phyloP scores from a whole-genome alignment of 2,888 invertebrate species.

The Rhynchonema sp. region DNA sequence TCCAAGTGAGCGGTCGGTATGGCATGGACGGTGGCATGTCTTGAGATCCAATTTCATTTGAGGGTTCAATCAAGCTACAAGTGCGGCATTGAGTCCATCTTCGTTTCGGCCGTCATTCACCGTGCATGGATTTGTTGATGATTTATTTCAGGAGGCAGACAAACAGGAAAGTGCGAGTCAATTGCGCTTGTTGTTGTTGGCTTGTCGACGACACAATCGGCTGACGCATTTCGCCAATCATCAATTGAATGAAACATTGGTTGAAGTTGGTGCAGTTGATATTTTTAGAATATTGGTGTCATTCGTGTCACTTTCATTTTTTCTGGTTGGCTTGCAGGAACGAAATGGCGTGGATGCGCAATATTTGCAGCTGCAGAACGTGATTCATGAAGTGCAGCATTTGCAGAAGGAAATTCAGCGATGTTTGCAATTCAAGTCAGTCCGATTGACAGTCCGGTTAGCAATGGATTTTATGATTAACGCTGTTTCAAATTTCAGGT shows the following conservation, averaged over 20 bases:
- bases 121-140: neutral
- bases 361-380: conserved; percentile 70
- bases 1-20: too few species aligned
- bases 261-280: too few species aligned
- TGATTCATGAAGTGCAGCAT: conserved; percentile 79
- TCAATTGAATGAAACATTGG: neutral
- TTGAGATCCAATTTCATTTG: too few species aligned
- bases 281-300: too few species aligned
- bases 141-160: neutral
- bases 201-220: neutral
- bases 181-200: neutral
- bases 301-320: too few species aligned
- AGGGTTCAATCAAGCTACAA: too few species aligned
- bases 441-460: neutral
- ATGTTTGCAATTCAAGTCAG: conserved; percentile 71
- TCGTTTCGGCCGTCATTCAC: too few species aligned
- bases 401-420: conserved; percentile 80
- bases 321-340: neutral
- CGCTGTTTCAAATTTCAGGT: too few species aligned
- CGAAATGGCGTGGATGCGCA: conserved; percentile 51
- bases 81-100: too few species aligned
- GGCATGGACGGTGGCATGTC: too few species aligned
- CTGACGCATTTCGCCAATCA: neutral
- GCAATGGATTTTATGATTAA: neutral
- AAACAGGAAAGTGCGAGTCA: neutral